These are phyloP conservation scores for Allygus modestus DNA, from an alignment of 2,888 invertebrate species.

Conservation along the genomic window DNA sequence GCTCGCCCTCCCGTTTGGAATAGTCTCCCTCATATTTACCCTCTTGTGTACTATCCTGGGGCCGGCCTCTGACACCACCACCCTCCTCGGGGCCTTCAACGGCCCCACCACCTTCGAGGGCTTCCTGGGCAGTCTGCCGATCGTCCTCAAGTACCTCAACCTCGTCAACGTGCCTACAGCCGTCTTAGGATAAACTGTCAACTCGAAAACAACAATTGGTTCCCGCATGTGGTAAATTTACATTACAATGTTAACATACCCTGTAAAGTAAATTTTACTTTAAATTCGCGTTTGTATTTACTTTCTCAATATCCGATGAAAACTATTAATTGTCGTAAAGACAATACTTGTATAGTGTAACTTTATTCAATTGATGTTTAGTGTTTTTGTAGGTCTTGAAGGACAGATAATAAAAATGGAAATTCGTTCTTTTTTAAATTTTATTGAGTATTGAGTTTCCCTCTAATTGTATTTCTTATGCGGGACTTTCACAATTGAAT, in stretches of 20 bases:
- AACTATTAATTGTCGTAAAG: background rate
- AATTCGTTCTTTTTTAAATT: background rate
- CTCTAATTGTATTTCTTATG: too few species aligned
- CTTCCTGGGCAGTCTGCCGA: conserved; percentile 31
- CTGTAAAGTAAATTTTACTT: background rate
- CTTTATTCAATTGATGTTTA: background rate
- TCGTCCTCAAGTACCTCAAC: conserved; percentile 46
- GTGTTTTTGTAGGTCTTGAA: background rate
- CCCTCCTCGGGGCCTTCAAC: conserved; percentile 41
- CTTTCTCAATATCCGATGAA: background rate
- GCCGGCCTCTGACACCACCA: conserved; percentile 32
- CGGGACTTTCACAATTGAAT: too few species aligned
- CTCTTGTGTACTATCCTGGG: background rate
- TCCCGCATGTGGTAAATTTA: background rate
- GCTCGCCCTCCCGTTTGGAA: background rate
- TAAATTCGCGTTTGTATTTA: background rate
- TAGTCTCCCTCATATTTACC: conserved; percentile 3
- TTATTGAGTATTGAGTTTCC: background rate
- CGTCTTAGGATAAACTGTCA: background rate
- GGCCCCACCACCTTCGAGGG: conserved; percentile 9
- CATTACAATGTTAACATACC: background rate
- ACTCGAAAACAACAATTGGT: too few species aligned
- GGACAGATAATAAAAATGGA: background rate
- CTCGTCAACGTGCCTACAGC: conserved; percentile 41
- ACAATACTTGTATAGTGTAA: background rate